Evolutionary conservation across 2,113 vertebrate genomes (phyloP), one percentile per base, ranked within the genome.

Genomic region (Ramphastos sulfuratus): DNA sequence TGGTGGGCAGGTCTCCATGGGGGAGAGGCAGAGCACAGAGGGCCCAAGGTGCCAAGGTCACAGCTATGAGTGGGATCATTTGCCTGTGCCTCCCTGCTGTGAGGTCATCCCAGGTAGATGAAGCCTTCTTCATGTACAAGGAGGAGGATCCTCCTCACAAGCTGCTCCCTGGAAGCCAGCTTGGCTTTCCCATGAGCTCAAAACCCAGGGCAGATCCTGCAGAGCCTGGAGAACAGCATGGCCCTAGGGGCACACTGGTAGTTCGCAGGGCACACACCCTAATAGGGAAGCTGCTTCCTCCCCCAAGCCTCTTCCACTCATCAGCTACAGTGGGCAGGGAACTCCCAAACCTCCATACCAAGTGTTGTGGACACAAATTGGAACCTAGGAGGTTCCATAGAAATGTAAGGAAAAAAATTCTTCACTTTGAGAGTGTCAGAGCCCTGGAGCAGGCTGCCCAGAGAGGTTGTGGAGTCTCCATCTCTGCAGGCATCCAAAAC

Each of bases 221-320:
- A 54, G 11, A 31, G 24, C 33, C 70, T 16, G 7, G 15, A 20
- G 20, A 65, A 73, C 0, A 0, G 15, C 2, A 1, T 1, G 3
- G 42, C 9, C 25, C 25, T 23, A 14, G 25, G 56, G 63, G 63
- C 52, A 59, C 35, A 31, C 3, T 11, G 3, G 50, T 15, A 61
- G 33, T 10, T 59, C 50, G 24, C 15, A 2, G 39, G 52, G 64
- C 60, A 80, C 28, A 33, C 56, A 67, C 0, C 0, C 4, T 20
- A 20, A 31, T 0, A 5, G 70, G 42, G 48, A 72, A 19, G 18
- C 28, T 80, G 55, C 9, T 69, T 70, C 63, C 44, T 70, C 37
- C 18, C 16, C 6, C 8, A 15, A 91, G 84, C 18, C 42, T 85
- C 72, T 42, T 13, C 33, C 60, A 56, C 5, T 14, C 65, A 27